Base-by-base conservation (phyloP, 2,797 vertebrate species). In the Bovichtus diacanthus region DNA sequence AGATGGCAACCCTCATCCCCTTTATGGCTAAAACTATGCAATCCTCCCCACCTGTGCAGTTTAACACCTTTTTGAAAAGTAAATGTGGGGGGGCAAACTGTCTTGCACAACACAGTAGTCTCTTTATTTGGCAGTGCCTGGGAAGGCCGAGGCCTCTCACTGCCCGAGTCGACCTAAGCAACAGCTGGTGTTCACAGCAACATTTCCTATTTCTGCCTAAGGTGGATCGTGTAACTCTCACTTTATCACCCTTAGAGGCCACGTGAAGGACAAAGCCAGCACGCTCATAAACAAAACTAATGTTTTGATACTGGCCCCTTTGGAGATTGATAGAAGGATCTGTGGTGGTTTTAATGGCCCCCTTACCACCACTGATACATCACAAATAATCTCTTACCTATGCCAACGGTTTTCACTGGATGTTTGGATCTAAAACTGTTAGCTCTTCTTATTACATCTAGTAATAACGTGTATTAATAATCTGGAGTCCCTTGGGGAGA, bases 171-270 rank as follows among this genome's bases (percentile, higher is more conserved):
- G 93, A 94, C 93, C 93, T 91, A 93, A 90, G 92, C 91, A 95
- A 94, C 97, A 98, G 97, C 97, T 98, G 97, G 91, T 93, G 93
- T 83, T 93, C 91, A 89, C 94, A 94, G 95, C 95, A 94, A 95
- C 95, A 94, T 95, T 96, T 96, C 96, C 95, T 96, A 96, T 96
- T 96, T 95, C 93, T 95, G 94, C 95, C 90, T 87, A 89, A 94
- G 94, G 93, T 96, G 92, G 96, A 97, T 98, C 96, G 65, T 90
- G 94, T 98, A 96, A 94, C 96, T 98, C 95, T 95, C 96, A 95
- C 96, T 98, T 97, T 97, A 96, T 96, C 97, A 93, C 96, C 96
- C 93, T 90, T 95, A 92, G 95, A 97, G 96, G 96, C 96, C 96
- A 94, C 82, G 89, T 97, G 96, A 97, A 98, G 97, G 97, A 97